Percentiles rank a stretch among this genome's conserved stretches.
Evolutionary conservation across 2,797 vertebrate species (phyloP).

Genomic region (Sylvia borin): DNA sequence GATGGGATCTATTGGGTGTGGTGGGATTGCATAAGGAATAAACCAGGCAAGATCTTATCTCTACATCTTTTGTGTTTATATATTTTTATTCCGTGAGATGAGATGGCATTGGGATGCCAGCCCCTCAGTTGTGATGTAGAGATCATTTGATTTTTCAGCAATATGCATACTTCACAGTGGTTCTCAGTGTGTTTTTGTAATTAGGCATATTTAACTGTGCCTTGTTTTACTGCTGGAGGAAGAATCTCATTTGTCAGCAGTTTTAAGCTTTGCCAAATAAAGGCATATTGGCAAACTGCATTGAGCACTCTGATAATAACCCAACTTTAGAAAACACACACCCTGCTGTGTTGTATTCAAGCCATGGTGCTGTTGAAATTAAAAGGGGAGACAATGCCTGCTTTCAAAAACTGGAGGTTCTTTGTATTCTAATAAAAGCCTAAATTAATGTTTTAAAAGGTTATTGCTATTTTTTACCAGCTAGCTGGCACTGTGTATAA

Average conservation of each 20-base stretch:
- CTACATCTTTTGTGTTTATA: background rate
- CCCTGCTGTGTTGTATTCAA: constrained; percentile 79
- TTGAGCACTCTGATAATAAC: constrained; percentile 85
- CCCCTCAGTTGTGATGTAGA: background rate
- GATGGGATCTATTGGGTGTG: rapidly evolving
- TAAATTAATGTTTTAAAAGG: constrained; percentile 85
- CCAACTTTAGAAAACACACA: constrained; percentile 80
- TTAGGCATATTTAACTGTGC: constrained; percentile 78
- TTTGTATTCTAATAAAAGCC: constrained; percentile 80
- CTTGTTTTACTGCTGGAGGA: constrained; percentile 81
- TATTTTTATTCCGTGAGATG: background rate
- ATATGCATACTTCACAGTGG: constrained; percentile 1
- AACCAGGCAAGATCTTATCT: background rate
- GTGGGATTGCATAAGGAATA: background rate
- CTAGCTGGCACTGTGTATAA: constrained; percentile 75
- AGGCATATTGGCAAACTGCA: constrained; percentile 81
- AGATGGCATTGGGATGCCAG: background rate
- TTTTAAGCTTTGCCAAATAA: constrained; percentile 88
- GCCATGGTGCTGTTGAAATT: constrained; percentile 75
- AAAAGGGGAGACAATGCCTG: constrained; percentile 76
- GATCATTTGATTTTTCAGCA: constrained; percentile 30
- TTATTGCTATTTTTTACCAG: constrained; percentile 82
- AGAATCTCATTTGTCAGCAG: constrained; percentile 93
- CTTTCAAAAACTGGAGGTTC: constrained; percentile 78
- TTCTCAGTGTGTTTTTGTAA: constrained; percentile 71